Evolutionary conservation across 2,113 vertebrate genomes (phyloP), one percentile per base, ranked within the genome.

Genomic region (Pachypanchax playfairii): DNA sequence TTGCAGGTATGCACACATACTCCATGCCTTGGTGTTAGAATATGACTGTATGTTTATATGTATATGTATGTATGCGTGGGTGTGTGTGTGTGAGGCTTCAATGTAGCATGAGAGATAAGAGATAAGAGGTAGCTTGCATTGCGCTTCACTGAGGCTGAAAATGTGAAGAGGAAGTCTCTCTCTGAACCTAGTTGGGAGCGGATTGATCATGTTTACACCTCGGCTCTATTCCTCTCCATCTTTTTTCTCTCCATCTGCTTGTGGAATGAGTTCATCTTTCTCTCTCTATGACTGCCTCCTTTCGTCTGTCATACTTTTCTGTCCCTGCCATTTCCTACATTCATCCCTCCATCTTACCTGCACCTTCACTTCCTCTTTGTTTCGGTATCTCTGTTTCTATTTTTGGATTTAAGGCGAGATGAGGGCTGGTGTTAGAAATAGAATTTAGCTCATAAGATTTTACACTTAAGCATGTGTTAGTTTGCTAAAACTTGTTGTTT

Each of bases 121-220:
- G 79, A 87, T 87, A 83, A 86, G 79, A 78, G 69, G 78, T 78
- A 85, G 85, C 78, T 71, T 62, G 69, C 61, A 77, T 73, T 15
- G 50, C 35, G 87, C 87, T 89, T 86, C 86, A 87, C 65, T 79
- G 87, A 76, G 79, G 87, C 83, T 88, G 82, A 85, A 89, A 85
- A 87, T 84, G 80, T 74, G 80, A 72, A 80, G 80, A 65, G 83
- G 80, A 83, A 79, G 75, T 80, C 60, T 73, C 66, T 86, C 77
- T 85, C 72, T 79, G 72, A 85, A 82, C 56, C 79, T 88, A 58
- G 83, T 87, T 85, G 70, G 50, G 70, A 84, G 78, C 61, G 72
- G 86, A 88, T 87, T 89, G 86, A 90, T 90, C 86, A 80, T 88
- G 85, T 88, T 90, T 84, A 87, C 80, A 85, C 75, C 70, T 76